Evolutionary conservation across 2,888 invertebrate genomes (phyloP).

Genomic region (Eupelmus urozonus): DNA sequence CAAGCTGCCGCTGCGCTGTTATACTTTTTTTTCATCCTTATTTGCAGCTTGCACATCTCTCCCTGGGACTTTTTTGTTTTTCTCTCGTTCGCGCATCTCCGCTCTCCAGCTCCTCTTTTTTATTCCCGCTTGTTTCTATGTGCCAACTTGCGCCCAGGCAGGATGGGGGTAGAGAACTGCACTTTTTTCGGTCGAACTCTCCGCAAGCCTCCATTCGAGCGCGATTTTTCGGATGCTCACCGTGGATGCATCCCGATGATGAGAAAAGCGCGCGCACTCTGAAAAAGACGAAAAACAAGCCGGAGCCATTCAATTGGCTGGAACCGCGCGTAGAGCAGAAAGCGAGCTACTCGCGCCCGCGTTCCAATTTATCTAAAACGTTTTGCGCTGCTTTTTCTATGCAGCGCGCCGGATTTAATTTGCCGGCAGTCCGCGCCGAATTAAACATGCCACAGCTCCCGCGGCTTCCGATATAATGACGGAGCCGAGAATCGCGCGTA

Average conservation of each 20-base stretch:
- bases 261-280: not conserved
- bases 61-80: too few relatives aligned
- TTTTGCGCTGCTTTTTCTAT: not conserved
- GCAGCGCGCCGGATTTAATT: not conserved
- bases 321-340: not conserved
- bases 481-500: not conserved
- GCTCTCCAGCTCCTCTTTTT: not conserved
- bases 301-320: constrained; percentile 15
- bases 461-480: constrained; percentile 1
- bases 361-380: constrained; percentile 35
- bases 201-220: too few relatives aligned
- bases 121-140: not conserved
- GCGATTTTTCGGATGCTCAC: not conserved
- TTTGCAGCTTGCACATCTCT: too few relatives aligned
- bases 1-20: not conserved
- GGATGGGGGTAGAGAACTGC: too few relatives aligned
- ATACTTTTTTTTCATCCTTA: too few relatives aligned
- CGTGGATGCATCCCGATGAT: not conserved
- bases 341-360: not conserved
- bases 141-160: not conserved
- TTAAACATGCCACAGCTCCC: constrained; percentile 1
- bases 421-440: constrained; percentile 10
- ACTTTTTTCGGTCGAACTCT: too few relatives aligned
- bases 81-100: too few relatives aligned
- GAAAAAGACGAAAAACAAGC: not conserved